Evolutionary conservation across 2,888 invertebrate species (phyloP), one percentile per base, ranked within the genome.

Genomic region (Dichetophora obliterata): DNA sequence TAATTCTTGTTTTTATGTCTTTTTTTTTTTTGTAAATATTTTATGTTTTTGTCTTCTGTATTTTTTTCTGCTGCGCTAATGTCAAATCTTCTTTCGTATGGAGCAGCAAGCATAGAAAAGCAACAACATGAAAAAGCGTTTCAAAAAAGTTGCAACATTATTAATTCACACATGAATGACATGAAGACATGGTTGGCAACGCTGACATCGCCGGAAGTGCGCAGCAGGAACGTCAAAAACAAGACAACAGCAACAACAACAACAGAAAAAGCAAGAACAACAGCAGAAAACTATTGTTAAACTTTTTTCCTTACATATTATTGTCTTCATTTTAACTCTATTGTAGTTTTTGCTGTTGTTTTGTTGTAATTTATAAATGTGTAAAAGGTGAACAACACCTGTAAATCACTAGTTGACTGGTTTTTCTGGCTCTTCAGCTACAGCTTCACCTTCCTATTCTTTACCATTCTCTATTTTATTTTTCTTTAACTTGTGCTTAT

Each of bases 91-190:
- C 27, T 68, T 50, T 4, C 57, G n/a, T 37, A 19, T 54, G 34
- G n/a, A 24, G 57, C 34, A 9, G 34, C n/a, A 34, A 24, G 24
- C 54, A 11, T 27, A 34, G 24, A 8, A 14, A 9, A 54, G 5
- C 14, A 24, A 57, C 9, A 57, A 57, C 9, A 57, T 3, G 27
- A 14, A 43, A 27, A 37, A 68, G 24, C 19, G 22, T 22, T 2
- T 27, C 16, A 50, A 52, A 74, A 50, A 74, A 63, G 22, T 34
- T 74, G 77, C 77, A 79, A 80, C 78, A 81, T 77, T 80, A 80
- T 77, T 80, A 79, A 80, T 81, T 80, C 78, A 79, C 80, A 81
- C 80, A 80, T 80, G 80, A 80, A 77, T 77, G 80, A 81, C 81
- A 78, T 78, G 79, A 75, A 76, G 76, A 79, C 74, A 65, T 50